Evolutionary conservation across 2,113 vertebrate genomes (phyloP).

Genomic region (Ciconia boyciana): DNA sequence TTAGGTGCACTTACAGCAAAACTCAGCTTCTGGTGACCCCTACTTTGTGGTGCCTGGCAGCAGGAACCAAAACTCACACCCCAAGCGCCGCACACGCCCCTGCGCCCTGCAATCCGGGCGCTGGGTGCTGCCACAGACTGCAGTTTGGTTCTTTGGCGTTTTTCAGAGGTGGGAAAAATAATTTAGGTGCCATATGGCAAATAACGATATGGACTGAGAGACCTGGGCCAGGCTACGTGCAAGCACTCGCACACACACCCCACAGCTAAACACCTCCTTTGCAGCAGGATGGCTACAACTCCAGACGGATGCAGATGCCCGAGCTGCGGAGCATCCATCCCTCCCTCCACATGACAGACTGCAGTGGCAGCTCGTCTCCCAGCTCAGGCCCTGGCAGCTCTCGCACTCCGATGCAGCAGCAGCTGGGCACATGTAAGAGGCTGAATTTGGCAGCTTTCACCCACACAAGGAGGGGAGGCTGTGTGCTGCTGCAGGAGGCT

Average conservation of each 20-base stretch:
- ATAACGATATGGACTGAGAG: neutral
- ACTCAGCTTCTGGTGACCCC: neutral
- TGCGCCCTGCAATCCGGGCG: neutral
- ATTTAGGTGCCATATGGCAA: neutral
- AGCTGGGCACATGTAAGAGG: neutral
- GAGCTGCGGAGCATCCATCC: neutral
- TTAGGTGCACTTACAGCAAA: neutral
- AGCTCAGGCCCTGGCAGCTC: neutral
- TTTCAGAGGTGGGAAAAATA: neutral
- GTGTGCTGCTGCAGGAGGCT: neutral
- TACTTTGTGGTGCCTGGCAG: neutral
- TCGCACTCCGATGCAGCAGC: neutral
- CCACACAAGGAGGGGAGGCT: neutral
- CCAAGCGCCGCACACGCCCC: accelerated
- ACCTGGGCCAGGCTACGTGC: neutral
- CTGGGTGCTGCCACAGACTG: neutral
- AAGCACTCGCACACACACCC: neutral
- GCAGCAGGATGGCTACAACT: neutral
- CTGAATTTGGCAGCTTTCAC: neutral
- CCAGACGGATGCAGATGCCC: neutral
- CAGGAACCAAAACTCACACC: neutral
- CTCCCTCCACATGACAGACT: neutral
- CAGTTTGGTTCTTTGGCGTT: neutral
- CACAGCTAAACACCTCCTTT: neutral
- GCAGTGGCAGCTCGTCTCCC: neutral